A percentile compares a stretch with the other conserved stretches of the same genome.
Conservation (phyloP, 2,113 vertebrate species). For the Oenanthe melanoleuca region DNA sequence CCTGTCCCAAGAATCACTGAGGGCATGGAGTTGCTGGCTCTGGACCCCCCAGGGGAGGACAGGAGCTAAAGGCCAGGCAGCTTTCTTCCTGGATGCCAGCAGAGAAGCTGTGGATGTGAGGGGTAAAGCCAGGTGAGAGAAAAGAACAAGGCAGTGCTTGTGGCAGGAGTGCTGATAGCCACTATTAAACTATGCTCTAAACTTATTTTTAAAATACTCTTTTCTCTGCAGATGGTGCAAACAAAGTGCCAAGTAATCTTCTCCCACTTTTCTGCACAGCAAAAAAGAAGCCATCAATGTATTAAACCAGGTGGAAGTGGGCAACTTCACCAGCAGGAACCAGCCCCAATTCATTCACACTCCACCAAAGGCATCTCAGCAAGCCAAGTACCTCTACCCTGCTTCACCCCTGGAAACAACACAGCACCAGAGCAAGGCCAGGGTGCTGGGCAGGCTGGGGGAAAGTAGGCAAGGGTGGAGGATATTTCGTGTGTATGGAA, state of each 20-base stretch:
- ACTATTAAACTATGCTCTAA: not conserved
- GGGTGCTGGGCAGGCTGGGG: not conserved
- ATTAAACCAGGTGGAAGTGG: not conserved
- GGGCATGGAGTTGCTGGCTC: not conserved
- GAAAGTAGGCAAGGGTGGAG: not conserved
- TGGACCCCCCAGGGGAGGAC: not conserved
- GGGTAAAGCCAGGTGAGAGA: not conserved
- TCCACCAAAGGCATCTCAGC: not conserved
- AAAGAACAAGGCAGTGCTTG: not conserved
- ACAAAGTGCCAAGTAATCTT: not conserved
- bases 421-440: not conserved
- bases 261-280: not conserved
- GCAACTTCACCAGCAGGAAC: not conserved
- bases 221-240: not conserved
- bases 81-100: not conserved
- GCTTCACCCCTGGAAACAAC: not conserved
- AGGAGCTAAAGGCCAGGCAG: not conserved
- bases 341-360: not conserved
- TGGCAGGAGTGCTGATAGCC: not conserved
- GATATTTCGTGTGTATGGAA: not conserved
- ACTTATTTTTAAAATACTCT: not conserved
- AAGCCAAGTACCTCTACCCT: not conserved
- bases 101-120: not conserved
- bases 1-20: not conserved
- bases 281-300: not conserved